phyloP scores from a whole-genome alignment of 2,113 vertebrate species.

The Atlantisia rogersi region DNA sequence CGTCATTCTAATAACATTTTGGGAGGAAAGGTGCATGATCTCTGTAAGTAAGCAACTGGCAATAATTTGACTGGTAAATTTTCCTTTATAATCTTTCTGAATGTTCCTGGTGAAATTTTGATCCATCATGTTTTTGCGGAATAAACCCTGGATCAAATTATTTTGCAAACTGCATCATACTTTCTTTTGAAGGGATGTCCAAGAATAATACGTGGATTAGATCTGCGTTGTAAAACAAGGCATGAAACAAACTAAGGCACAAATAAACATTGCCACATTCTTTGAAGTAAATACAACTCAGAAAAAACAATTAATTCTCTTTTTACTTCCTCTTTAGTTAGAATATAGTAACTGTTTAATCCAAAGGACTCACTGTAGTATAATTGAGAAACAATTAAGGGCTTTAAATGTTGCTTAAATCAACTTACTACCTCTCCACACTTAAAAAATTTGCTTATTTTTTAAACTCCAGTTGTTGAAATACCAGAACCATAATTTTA shows the following conservation, averaged over 20 bases:
- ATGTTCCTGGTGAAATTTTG: background rate
- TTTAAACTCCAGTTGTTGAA: background rate
- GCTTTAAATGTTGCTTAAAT: background rate
- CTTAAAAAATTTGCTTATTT: background rate
- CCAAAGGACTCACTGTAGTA: background rate
- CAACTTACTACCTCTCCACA: background rate
- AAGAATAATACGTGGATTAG: background rate
- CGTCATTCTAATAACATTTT: background rate
- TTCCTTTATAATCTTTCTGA: background rate
- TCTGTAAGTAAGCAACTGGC: background rate
- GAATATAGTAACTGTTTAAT: background rate
- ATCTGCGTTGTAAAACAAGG: background rate
- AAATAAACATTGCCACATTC: background rate
- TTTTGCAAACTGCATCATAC: background rate
- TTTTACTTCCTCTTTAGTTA: background rate
- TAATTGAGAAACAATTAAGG: background rate
- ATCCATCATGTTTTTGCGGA: background rate
- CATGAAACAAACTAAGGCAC: background rate
- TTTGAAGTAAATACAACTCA: background rate
- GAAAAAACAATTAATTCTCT: background rate
- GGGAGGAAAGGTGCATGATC: background rate
- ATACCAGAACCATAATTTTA: background rate
- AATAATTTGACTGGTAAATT: background rate
- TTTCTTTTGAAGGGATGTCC: background rate
- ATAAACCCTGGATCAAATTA: background rate